A percentile compares a stretch with the other conserved stretches of the same genome.
Conservation (phyloP, 2,797 vertebrate genomes). For the Lagorchestes hirsutus region DNA sequence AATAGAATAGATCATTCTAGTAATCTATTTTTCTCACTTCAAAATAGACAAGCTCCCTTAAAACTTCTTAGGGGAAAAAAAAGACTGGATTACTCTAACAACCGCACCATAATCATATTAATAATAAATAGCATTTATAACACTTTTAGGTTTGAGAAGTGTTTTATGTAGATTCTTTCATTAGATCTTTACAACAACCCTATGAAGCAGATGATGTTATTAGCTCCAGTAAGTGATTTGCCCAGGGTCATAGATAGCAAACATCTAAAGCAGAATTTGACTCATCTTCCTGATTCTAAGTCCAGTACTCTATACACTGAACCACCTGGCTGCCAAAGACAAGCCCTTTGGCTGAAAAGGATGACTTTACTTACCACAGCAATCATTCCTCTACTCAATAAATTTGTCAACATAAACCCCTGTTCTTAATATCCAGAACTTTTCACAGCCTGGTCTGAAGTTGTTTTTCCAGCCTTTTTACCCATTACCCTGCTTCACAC, state of each 20-base stretch:
- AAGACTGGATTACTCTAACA: not conserved
- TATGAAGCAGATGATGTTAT: not conserved
- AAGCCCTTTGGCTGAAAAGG: not conserved
- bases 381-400: not conserved
- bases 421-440: not conserved
- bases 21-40: conserved; percentile 3
- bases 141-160: not conserved
- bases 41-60: not conserved
- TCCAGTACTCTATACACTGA: not conserved
- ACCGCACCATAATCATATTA: not conserved
- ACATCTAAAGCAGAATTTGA: not conserved
- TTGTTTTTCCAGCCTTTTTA: not conserved
- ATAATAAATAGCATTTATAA: not conserved
- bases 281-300: not conserved
- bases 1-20: not conserved
- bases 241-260: not conserved
- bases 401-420: not conserved
- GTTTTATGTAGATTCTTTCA: not conserved
- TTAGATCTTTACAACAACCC: not conserved
- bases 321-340: not conserved
- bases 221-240: not conserved
- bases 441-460: not conserved
- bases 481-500: not conserved
- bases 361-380: not conserved
- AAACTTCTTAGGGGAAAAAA: conserved; percentile 39